Conservation (phyloP, 2,888 invertebrate species). For the Noctua janthe region DNA sequence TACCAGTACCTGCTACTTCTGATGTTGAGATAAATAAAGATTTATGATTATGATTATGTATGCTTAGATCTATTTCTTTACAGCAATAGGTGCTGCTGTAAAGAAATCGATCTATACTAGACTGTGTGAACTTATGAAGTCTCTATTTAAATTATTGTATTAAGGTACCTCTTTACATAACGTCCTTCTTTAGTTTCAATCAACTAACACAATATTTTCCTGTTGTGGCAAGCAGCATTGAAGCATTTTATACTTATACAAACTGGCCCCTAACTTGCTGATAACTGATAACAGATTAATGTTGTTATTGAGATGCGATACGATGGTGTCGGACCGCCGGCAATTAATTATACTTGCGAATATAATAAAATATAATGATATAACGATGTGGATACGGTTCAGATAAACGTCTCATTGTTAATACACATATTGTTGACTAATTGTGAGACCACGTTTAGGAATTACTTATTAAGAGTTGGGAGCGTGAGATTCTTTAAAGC, state of each 20-base stretch:
- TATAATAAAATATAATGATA: constrained; percentile 42
- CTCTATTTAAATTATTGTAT: neutral
- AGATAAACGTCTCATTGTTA: constrained; percentile 26
- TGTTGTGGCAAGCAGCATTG: no score
- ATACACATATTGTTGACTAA: constrained; percentile 18
- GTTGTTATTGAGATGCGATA: constrained; percentile 45
- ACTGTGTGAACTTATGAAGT: neutral
- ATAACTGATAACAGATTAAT: constrained; percentile 14
- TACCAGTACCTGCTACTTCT: no score
- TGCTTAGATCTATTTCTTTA: no score
- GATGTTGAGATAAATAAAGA: no score
- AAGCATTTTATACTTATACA: no score
- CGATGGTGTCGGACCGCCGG: constrained; percentile 6
- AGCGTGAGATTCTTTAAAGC: neutral
- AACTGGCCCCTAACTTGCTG: neutral
- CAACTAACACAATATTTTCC: no score
- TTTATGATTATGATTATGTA: no score
- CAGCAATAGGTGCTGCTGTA: neutral
- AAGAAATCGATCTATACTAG: neutral
- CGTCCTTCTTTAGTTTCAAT: no score
- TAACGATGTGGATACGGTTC: constrained; percentile 34
- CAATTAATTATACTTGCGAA: constrained; percentile 46
- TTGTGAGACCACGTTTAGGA: constrained; percentile 20
- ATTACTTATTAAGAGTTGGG: neutral
- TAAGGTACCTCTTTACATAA: no score